These are phyloP conservation scores for Ceyx margarethae DNA, from an alignment of 2,113 vertebrate genomes.

Conservation along the genomic window DNA sequence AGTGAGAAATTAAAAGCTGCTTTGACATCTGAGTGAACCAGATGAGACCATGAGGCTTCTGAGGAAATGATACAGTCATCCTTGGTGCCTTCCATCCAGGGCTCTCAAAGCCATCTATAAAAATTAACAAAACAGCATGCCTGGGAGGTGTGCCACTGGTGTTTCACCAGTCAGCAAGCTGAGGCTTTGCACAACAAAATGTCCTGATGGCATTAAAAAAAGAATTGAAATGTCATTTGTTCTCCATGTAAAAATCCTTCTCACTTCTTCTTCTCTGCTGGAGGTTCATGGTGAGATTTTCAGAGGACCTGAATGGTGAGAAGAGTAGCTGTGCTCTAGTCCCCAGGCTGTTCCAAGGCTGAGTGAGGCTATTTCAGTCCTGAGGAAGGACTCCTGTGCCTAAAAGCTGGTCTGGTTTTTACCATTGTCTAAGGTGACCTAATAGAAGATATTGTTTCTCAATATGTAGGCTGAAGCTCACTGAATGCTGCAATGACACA, in stretches of 20 bases:
- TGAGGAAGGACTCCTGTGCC: fast-evolving
- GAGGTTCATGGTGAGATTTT: not conserved
- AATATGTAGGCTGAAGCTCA: not conserved
- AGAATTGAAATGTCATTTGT: not conserved
- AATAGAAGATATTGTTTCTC: not conserved
- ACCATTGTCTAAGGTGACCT: not conserved
- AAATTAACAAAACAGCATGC: slow-evolving; percentile 8
- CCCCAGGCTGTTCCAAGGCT: not conserved
- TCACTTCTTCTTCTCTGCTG: not conserved
- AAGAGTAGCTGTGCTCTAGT: not conserved
- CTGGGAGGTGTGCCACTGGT: not conserved
- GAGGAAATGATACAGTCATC: not conserved
- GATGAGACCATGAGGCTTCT: slow-evolving; percentile 24
- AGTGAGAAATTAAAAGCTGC: slow-evolving; percentile 49
- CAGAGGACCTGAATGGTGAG: not conserved
- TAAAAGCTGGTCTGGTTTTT: not conserved
- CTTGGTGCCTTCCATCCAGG: not conserved
- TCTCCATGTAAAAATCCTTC: not conserved
- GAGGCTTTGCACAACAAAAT: not conserved
- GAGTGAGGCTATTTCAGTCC: not conserved
- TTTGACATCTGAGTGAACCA: slow-evolving; percentile 6
- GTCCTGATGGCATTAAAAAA: not conserved
- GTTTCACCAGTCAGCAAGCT: slow-evolving; percentile 14
- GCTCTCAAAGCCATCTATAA: slow-evolving; percentile 24
- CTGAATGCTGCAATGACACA: not conserved